Conservation (phyloP, 2,888 invertebrate species). For the Lepidocyrtoides sp. region DNA sequence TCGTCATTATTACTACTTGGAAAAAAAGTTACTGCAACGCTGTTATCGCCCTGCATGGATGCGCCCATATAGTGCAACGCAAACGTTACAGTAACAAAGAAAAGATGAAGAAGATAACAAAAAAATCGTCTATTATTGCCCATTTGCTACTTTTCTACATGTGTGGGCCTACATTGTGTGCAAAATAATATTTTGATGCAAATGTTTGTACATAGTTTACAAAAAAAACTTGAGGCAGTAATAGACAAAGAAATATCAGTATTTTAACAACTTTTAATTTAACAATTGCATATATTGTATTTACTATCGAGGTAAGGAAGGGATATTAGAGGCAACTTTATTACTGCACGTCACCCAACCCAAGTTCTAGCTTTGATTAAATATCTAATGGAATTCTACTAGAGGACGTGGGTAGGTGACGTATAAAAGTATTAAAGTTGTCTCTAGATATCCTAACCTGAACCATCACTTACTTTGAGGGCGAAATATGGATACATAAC, state of each 20-base stretch:
- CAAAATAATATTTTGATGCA: neutral
- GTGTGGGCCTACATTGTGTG: neutral
- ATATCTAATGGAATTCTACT: no score
- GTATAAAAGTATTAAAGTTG: no score
- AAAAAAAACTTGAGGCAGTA: no score
- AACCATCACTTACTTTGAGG: constrained; percentile 79
- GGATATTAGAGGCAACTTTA: no score
- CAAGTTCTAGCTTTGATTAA: no score
- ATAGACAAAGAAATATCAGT: no score
- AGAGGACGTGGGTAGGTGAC: no score
- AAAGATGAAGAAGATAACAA: neutral
- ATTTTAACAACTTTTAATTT: no score
- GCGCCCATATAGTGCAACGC: neutral
- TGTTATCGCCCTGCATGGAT: neutral
- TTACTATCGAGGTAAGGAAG: no score
- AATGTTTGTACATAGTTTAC: neutral
- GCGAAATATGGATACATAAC: constrained; percentile 82
- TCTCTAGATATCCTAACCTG: no score
- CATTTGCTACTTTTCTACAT: neutral
- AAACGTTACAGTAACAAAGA: constrained; percentile 40
- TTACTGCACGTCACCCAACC: no score
- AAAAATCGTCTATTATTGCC: neutral
- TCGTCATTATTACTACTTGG: neutral
- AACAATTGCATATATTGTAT: neutral
- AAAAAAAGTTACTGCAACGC: constrained; percentile 26